These are phyloP conservation scores for Tylochromis polylepis DNA, from an alignment of 2,113 vertebrate genomes.

Conservation along the genomic window DNA sequence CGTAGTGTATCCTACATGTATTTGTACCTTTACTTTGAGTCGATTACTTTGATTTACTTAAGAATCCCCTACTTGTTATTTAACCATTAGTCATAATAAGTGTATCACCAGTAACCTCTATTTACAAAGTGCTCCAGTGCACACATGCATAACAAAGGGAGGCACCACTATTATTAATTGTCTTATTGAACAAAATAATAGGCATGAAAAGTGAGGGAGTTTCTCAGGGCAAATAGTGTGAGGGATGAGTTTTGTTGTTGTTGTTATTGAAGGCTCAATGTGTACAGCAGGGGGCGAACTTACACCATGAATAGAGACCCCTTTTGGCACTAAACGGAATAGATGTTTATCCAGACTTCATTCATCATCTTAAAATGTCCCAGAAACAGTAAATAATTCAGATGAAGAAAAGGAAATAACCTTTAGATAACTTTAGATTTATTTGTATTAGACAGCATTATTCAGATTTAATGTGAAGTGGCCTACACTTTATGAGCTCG, in stretches of 20 bases:
- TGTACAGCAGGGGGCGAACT: conserved; percentile 45
- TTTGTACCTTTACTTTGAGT: neutral
- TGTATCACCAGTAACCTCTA: conserved; percentile 2
- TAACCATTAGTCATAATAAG: neutral
- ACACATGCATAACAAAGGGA: neutral
- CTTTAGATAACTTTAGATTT: neutral
- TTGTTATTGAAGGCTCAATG: neutral
- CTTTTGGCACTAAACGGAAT: neutral
- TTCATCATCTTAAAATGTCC: neutral
- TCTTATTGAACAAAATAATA: neutral
- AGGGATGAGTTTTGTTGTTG: neutral
- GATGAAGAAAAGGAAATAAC: neutral
- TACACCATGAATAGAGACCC: neutral
- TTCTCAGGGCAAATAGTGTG: neutral
- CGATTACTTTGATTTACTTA: neutral
- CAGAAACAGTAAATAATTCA: neutral
- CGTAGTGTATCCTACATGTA: neutral
- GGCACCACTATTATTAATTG: conserved; percentile 10
- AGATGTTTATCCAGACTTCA: neutral
- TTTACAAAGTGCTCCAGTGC: neutral
- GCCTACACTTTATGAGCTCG: neutral
- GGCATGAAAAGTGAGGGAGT: neutral
- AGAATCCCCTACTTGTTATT: neutral
- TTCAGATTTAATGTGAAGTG: neutral
- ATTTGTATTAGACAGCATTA: neutral